A percentile compares a stretch with the other conserved stretches of the same genome.
These are phyloP conservation scores for Brachionichthys hirsutus DNA, from an alignment of 2,113 vertebrate genomes.

Conservation along the genomic window DNA sequence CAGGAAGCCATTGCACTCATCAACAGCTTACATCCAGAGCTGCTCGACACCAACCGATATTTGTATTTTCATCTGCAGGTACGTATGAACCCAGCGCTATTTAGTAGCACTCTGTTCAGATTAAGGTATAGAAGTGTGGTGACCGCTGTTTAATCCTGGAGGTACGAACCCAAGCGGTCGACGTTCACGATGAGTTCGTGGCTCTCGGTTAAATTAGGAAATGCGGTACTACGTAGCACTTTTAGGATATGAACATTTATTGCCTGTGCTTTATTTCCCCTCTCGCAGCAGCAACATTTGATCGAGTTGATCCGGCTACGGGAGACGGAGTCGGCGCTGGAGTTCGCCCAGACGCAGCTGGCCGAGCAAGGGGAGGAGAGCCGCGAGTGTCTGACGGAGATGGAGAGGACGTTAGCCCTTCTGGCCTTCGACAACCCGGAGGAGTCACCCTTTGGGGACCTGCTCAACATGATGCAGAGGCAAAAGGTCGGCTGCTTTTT, in stretches of 20 bases:
- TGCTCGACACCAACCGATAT: conserved; percentile 96
- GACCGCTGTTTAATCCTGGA: background rate
- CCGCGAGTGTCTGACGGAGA: conserved; percentile 95
- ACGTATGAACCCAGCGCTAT: conserved; percentile 4
- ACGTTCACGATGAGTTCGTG: background rate
- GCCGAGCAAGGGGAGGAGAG: conserved; percentile 98
- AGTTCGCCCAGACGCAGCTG: conserved; percentile 97
- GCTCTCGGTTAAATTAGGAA: background rate
- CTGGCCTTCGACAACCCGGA: conserved; percentile 97
- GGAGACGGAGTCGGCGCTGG: conserved; percentile 95
- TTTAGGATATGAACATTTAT: background rate
- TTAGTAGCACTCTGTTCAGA: too few species aligned
- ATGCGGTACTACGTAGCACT: background rate
- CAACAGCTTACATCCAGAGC: conserved; percentile 95
- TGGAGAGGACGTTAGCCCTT: conserved; percentile 95
- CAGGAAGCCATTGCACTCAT: conserved; percentile 96
- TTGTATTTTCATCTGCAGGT: conserved; percentile 98
- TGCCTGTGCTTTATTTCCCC: background rate
- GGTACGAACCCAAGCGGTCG: background rate
- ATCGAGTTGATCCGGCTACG: conserved; percentile 97
- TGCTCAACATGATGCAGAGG: conserved; percentile 98
- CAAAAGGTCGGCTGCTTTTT: conserved; percentile 84
- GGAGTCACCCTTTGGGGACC: conserved; percentile 95
- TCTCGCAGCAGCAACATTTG: conserved; percentile 92
- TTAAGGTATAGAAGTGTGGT: too few species aligned